These are phyloP conservation scores for Sceloporus tristichus DNA, from an alignment of 2,113 vertebrate genomes.

Conservation along the genomic window DNA sequence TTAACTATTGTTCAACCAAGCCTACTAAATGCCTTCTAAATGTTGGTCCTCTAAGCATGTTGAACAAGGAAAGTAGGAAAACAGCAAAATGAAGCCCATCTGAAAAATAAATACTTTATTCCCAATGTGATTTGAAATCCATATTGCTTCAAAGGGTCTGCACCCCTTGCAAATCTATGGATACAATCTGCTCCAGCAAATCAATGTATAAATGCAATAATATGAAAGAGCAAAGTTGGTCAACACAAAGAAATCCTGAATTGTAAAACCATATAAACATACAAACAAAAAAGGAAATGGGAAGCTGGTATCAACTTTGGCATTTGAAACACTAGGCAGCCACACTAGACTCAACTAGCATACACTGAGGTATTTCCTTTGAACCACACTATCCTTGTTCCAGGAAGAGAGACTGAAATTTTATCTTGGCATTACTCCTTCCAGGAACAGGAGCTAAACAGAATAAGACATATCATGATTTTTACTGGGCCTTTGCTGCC, in stretches of 20 bases:
- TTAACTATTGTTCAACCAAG: neutral
- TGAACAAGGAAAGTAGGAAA: neutral
- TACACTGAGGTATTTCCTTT: neutral
- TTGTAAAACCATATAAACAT: neutral
- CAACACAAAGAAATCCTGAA: neutral
- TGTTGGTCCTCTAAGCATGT: neutral
- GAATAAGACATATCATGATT: neutral
- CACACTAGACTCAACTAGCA: neutral
- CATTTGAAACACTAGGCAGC: neutral
- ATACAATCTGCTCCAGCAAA: neutral
- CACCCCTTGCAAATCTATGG: neutral
- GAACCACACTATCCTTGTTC: neutral
- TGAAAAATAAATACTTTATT: neutral
- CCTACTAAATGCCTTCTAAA: neutral
- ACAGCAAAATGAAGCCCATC: too few species aligned
- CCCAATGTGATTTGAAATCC: neutral
- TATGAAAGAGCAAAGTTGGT: neutral
- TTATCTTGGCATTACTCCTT: neutral
- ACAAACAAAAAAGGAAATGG: neutral
- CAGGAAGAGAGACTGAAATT: constrained; percentile 1
- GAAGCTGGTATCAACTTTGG: neutral
- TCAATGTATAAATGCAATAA: neutral
- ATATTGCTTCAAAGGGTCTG: neutral
- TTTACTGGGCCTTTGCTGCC: neutral
- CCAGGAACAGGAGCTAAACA: neutral